A percentile compares a stretch with the other conserved stretches of the same genome.
These are phyloP conservation scores for Drosophila neotestacea DNA, from an alignment of 2,888 invertebrate genomes.

Conservation along the genomic window DNA sequence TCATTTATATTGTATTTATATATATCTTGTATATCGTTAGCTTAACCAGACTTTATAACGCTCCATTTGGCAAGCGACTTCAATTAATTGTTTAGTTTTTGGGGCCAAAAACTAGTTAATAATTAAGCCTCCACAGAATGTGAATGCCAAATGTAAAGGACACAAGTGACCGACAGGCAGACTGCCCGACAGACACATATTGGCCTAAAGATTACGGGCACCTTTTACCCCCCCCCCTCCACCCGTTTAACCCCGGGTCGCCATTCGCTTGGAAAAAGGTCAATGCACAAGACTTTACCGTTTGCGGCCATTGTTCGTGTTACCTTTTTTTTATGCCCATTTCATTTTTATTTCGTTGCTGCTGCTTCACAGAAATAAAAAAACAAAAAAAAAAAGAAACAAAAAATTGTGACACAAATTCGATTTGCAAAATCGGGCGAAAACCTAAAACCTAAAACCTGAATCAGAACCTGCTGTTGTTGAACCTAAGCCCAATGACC, in stretches of 20 bases:
- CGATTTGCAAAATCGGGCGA: constrained; percentile 58
- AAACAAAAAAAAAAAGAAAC: background rate
- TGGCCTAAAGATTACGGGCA: constrained; percentile 24
- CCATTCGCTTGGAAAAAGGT: constrained; percentile 71
- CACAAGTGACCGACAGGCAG: constrained; percentile 12
- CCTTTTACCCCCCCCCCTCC: background rate
- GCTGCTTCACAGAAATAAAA: constrained; percentile 13
- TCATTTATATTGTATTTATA: background rate
- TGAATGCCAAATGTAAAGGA: constrained; percentile 11
- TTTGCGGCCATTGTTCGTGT: constrained; percentile 32
- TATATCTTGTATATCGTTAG: constrained; percentile 14
- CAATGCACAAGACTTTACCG: constrained; percentile 63
- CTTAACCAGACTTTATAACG: constrained; percentile 7
- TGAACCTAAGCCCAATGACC: constrained; percentile 47
- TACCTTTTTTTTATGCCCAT: constrained; percentile 23
- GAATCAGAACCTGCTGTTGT: constrained; percentile 22
- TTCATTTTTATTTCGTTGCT: constrained; percentile 2
- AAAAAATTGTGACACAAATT: constrained; percentile 61
- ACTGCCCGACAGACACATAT: background rate
- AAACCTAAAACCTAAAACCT: constrained; percentile 13
- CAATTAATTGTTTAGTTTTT: constrained; percentile 47
- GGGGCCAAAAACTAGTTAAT: constrained; percentile 49
- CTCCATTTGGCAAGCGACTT: constrained; percentile 10
- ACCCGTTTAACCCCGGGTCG: constrained; percentile 42
- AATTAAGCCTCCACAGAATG: constrained; percentile 47